These are phyloP conservation scores for Lagria hirta DNA, from an alignment of 2,888 invertebrate species.

Conservation along the genomic window DNA sequence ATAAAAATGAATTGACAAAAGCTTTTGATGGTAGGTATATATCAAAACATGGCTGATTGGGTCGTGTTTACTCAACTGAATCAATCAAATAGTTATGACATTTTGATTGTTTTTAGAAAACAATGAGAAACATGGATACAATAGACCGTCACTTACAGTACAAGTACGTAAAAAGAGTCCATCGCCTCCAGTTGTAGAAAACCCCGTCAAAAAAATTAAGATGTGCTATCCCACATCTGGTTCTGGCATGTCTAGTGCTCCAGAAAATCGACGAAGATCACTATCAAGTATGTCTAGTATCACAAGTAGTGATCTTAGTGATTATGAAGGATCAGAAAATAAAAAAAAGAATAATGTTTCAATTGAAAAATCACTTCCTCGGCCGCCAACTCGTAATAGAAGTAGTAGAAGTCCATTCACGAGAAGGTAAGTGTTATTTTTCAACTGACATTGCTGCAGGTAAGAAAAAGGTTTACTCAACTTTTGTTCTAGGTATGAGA, in stretches of 20 bases:
- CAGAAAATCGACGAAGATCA: constrained; percentile 52
- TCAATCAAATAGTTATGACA: too few relatives aligned
- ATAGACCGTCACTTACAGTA: constrained; percentile 16
- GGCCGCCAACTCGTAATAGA: constrained; percentile 10
- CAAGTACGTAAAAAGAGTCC: constrained; percentile 53
- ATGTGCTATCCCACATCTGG: constrained; percentile 11
- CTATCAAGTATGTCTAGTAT: constrained; percentile 59
- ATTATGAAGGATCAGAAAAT: constrained; percentile 35
- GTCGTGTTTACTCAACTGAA: too few relatives aligned
- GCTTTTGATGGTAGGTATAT: constrained; percentile 42
- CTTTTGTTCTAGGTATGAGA: constrained; percentile 11
- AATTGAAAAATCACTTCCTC: constrained; percentile 6
- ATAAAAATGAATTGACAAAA: constrained; percentile 50
- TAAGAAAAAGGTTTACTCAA: not conserved
- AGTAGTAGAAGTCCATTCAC: constrained; percentile 23
- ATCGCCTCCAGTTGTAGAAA: constrained; percentile 60
- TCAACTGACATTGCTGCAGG: not conserved
- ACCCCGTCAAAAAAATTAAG: constrained; percentile 48
- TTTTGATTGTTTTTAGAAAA: constrained; percentile 20
- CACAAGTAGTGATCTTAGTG: constrained; percentile 53
- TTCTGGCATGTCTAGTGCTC: constrained; percentile 29
- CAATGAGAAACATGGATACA: constrained; percentile 8
- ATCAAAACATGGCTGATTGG: too few relatives aligned
- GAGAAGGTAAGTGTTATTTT: constrained; percentile 23
- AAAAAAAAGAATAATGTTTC: constrained; percentile 4